Evolutionary conservation across 1,140 invertebrate genomes (phyloP), one percentile per base, ranked within the genome.

Genomic region (Camponotus vicinus): DNA sequence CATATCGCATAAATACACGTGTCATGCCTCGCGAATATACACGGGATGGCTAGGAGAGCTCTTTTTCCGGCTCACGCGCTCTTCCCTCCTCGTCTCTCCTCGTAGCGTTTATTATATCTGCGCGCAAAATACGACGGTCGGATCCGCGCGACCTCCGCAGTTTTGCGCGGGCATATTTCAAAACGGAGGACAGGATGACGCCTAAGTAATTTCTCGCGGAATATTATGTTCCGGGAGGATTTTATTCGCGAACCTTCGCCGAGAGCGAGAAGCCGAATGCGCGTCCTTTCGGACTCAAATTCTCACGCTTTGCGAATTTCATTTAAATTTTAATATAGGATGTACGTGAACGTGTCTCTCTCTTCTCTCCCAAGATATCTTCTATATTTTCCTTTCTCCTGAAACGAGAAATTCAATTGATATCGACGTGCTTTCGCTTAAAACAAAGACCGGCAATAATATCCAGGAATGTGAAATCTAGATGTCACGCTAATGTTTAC

Each of bases 1-100:
- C 87, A 80, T 83, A 77, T 88, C 87, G 77, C 87, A 86, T 86
- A 88, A 86, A 88, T 86, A 88, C 85, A 83, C 71, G 87, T 88
- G 87, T 88, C 87, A 73, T 61, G 76, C 76, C 21, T 40, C 57
- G 76, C 42, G 76, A 82, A 67, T 71, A 55, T 80, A 82, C 71
- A 85, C 42, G 55, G n/a, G 64, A 37, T 27, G 83, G 76, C 45
- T 76, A 85, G 49, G 73, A 57, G n/a, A 57, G n/a, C 59, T 86
- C 55, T 40, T 86, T 34, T n/a, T 37, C 66, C 13, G 42, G 40
- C 59, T 55, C 45, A 42, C 21, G 59, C 63, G 15, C 61, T 55
- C n/a, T 27, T 27, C 27, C 27, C 27, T 27, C 52, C 52, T n/a
- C 52, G 66, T 37, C 42, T 63, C 82, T 70, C 86, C 13, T 52